Evolutionary conservation across 2,888 invertebrate genomes (phyloP).

Genomic region (Aplocera efformata): DNA sequence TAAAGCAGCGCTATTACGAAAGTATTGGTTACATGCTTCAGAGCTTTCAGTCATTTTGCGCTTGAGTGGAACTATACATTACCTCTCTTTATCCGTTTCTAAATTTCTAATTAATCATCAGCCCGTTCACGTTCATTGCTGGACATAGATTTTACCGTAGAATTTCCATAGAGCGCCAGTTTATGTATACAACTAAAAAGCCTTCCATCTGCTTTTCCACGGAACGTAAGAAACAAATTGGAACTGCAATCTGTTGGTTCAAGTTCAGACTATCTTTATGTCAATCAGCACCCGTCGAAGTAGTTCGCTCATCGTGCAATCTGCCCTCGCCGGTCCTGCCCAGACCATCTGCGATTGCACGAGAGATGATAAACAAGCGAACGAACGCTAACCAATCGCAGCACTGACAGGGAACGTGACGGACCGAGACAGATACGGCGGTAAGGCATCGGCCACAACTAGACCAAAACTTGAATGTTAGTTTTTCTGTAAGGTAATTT

Average conservation of each 20-base stretch:
- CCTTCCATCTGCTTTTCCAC: no score
- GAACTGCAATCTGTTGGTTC: conserved; percentile 22
- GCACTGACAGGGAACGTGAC: conserved; percentile 48
- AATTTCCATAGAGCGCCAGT: no score
- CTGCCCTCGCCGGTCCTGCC: conserved; percentile 6
- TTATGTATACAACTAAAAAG: no score
- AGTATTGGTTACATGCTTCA: conserved; percentile 25
- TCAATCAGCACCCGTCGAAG: conserved; percentile 2
- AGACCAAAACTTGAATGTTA: no score
- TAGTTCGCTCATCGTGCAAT: background rate
- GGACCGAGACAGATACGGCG: conserved; percentile 43
- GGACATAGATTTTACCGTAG: no score
- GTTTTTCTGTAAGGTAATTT: no score
- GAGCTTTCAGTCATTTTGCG: conserved; percentile 21
- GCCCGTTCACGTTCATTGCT: background rate
- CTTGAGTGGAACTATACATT: conserved; percentile 14
- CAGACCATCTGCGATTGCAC: conserved; percentile 12
- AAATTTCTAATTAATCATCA: conserved; percentile 9
- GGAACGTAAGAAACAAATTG: no score
- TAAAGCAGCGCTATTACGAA: conserved; percentile 32
- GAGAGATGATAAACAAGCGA: conserved; percentile 20
- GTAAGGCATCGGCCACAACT: conserved; percentile 4
- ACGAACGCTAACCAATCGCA: conserved; percentile 13
- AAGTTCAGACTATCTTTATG: conserved; percentile 1
- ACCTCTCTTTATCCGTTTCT: conserved; percentile 10